phyloP scores from a whole-genome alignment of 1,140 invertebrate species.

The Trichogramma pretiosum region DNA sequence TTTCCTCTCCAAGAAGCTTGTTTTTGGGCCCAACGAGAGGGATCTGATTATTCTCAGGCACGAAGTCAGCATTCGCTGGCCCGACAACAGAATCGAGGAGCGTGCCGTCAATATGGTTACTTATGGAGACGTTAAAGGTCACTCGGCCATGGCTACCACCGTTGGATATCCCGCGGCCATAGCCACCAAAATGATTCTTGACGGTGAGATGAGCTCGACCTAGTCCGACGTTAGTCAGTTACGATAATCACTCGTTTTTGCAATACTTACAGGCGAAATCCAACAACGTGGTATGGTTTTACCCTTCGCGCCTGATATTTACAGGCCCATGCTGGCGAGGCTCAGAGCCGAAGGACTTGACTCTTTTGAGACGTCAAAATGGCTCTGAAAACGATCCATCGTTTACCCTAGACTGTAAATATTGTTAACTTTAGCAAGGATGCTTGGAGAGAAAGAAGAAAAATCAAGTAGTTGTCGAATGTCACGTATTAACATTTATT shows the following conservation, averaged over 20 bases:
- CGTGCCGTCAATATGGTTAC: slow-evolving; percentile 87
- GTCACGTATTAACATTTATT: too few relatives aligned
- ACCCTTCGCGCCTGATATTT: slow-evolving; percentile 84
- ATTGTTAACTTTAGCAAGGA: too few relatives aligned
- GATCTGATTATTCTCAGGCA: slow-evolving; percentile 93
- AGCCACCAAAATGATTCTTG: slow-evolving; percentile 92
- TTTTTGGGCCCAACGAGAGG: slow-evolving; percentile 72
- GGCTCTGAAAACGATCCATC: too few relatives aligned
- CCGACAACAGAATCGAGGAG: slow-evolving; percentile 72
- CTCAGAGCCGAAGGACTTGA: slow-evolving; percentile 77
- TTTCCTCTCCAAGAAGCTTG: slow-evolving; percentile 79
- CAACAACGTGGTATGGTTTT: slow-evolving; percentile 86
- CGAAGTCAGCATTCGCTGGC: slow-evolving; percentile 86
- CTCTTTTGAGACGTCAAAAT: slow-evolving; percentile 61
- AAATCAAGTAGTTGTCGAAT: too few relatives aligned
- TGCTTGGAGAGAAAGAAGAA: too few relatives aligned
- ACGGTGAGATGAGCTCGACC: slow-evolving; percentile 56
- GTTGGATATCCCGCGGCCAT: slow-evolving; percentile 95
- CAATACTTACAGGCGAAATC: slow-evolving; percentile 70
- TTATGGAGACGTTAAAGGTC: slow-evolving; percentile 76
- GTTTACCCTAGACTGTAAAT: too few relatives aligned
- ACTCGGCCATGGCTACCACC: slow-evolving; percentile 95
- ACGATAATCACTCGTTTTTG: slow-evolving; percentile 13
- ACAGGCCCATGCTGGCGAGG: slow-evolving; percentile 78
- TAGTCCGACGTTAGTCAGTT: not conserved